Conservation (phyloP, 2,888 invertebrate species). For the Dynastes grantii region DNA sequence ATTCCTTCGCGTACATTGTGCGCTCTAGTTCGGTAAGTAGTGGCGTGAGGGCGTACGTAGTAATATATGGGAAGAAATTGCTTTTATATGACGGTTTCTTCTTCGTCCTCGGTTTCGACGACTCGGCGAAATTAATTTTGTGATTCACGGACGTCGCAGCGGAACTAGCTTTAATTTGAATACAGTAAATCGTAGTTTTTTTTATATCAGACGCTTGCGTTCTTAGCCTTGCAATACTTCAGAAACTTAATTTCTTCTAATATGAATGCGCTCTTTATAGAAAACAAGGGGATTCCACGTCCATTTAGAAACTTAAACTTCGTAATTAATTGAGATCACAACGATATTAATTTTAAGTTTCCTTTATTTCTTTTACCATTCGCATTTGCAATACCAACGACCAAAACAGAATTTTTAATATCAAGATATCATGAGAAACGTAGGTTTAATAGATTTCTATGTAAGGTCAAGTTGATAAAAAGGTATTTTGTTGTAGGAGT, state of each 20-base stretch:
- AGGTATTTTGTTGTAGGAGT: too few species aligned
- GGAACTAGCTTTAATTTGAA: constrained; percentile 46
- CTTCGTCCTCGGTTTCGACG: constrained; percentile 30
- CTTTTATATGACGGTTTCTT: constrained; percentile 49
- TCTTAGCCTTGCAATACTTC: not conserved
- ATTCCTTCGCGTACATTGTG: constrained; percentile 37
- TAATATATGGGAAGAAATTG: constrained; percentile 46
- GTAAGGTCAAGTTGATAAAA: too few species aligned
- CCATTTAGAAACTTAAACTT: too few species aligned
- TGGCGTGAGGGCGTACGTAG: constrained; percentile 20
- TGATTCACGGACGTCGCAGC: constrained; percentile 44
- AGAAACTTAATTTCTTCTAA: not conserved
- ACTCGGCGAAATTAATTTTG: constrained; percentile 48
- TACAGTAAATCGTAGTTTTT: constrained; percentile 28
- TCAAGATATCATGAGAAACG: too few species aligned
- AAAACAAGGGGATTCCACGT: not conserved
- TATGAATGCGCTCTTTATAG: not conserved
- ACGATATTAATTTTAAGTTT: too few species aligned
- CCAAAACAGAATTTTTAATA: too few species aligned
- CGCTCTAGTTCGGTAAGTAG: constrained; percentile 43
- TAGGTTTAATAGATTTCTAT: too few species aligned
- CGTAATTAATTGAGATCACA: too few species aligned
- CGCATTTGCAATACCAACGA: too few species aligned
- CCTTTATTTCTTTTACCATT: too few species aligned
- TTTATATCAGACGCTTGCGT: not conserved